Evolutionary conservation across 2,113 vertebrate species (phyloP).

Genomic region (Bucco capensis): DNA sequence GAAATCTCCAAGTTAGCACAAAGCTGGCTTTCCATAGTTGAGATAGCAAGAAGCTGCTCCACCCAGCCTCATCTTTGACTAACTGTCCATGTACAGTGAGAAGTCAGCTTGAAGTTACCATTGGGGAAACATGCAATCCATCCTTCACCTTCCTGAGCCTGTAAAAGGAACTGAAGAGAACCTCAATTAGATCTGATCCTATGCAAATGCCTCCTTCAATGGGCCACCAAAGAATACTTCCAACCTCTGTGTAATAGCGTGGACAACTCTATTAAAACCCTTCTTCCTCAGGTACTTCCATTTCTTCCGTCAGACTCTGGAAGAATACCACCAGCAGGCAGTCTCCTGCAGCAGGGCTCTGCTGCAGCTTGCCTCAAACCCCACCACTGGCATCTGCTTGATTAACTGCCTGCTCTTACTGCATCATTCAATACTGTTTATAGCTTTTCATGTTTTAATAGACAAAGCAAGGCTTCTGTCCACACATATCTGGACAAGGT

Average conservation of each 20-base stretch:
- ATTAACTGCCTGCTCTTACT: neutral
- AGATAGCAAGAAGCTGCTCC: neutral
- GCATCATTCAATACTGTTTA: slow-evolving; percentile 9
- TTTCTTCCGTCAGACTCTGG: neutral
- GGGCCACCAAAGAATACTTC: neutral
- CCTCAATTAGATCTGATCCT: neutral
- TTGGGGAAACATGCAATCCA: neutral
- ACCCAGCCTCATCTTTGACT: slow-evolving; percentile 50
- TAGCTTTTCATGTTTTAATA: slow-evolving; percentile 5
- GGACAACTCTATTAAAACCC: neutral
- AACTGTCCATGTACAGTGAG: neutral
- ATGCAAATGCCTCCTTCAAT: neutral
- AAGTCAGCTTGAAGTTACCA: neutral
- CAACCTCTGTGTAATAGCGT: neutral
- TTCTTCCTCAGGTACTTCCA: neutral
- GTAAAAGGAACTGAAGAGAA: neutral
- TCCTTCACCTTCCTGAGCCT: neutral
- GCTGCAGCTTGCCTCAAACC: neutral
- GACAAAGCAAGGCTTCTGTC: slow-evolving; percentile 23
- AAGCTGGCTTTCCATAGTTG: slow-evolving; percentile 57
- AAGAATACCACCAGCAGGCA: neutral
- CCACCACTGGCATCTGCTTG: neutral
- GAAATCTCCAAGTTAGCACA: neutral
- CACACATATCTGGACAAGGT: neutral
- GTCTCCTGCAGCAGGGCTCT: neutral